Conservation (phyloP, 2,113 vertebrate species). For the Trinectes maculatus region DNA sequence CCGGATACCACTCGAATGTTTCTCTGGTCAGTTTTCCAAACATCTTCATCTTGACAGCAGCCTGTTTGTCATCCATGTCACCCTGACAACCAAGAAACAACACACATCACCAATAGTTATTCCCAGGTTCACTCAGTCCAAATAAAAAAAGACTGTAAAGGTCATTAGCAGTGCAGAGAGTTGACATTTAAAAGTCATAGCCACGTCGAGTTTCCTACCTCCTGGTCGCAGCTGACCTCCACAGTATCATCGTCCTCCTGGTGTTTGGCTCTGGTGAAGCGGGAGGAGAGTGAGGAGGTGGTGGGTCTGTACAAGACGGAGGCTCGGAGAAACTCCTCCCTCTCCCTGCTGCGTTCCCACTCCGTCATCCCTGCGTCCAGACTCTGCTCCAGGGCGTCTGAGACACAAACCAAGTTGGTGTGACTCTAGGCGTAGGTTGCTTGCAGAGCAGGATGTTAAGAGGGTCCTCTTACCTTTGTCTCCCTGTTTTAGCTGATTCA, state of each 20-base stretch:
- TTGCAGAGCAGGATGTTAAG: conserved; percentile 17
- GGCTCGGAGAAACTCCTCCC: conserved; percentile 89
- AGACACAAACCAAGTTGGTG: neutral
- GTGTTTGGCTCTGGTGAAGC: conserved; percentile 87
- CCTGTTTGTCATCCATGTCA: conserved; percentile 86
- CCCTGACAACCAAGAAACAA: conserved; percentile 73
- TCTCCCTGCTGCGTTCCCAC: conserved; percentile 91
- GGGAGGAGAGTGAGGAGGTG: conserved; percentile 83
- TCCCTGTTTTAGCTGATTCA: conserved; percentile 83
- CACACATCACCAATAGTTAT: neutral
- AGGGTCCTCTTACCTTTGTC: conserved; percentile 82
- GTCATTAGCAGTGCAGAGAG: too few species aligned
- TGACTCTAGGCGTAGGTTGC: neutral
- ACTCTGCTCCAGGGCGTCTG: conserved; percentile 83
- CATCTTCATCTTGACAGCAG: conserved; percentile 95
- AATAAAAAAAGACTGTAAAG: too few species aligned
- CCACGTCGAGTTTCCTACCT: too few species aligned
- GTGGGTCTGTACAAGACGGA: conserved; percentile 87
- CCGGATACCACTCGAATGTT: conserved; percentile 92
- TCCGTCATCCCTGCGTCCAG: conserved; percentile 87
- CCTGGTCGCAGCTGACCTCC: conserved; percentile 86
- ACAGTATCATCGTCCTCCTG: conserved; percentile 86
- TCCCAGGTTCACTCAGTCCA: too few species aligned
- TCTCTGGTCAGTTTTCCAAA: conserved; percentile 95
- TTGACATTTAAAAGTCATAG: too few species aligned